These are phyloP conservation scores for Anthoptus insignis DNA, from an alignment of 2,888 invertebrate genomes.

Conservation along the genomic window DNA sequence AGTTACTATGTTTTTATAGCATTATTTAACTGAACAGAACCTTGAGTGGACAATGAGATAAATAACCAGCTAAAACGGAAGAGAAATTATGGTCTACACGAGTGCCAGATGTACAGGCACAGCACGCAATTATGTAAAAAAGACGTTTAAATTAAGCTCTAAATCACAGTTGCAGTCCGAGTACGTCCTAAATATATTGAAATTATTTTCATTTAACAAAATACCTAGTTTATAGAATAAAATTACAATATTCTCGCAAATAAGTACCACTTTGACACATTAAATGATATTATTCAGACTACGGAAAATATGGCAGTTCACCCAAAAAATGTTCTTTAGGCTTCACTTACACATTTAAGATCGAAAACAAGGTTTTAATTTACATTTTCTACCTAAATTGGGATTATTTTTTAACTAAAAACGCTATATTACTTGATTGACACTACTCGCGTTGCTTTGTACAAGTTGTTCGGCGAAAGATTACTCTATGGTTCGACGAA, in stretches of 20 bases:
- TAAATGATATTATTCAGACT: constrained; percentile 58
- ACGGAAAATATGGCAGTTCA: not conserved
- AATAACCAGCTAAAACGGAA: constrained; percentile 55
- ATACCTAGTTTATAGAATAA: constrained; percentile 62
- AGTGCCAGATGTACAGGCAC: constrained; percentile 71
- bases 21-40: not conserved
- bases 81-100: constrained; percentile 51
- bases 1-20: not conserved
- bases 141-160: not conserved
- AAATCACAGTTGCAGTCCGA: constrained; percentile 32
- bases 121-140: not conserved
- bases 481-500: constrained; percentile 35
- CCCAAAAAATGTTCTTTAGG: not conserved
- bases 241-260: constrained; percentile 69
- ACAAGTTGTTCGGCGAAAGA: constrained; percentile 46
- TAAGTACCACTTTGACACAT: constrained; percentile 77
- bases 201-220: constrained; percentile 51
- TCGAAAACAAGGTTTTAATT: constrained; percentile 43
- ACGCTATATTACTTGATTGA: constrained; percentile 72
- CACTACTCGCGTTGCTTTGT: constrained; percentile 84
- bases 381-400: constrained; percentile 65
- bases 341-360: constrained; percentile 55
- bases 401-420: constrained; percentile 68
- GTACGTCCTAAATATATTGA: constrained; percentile 46
- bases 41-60: constrained; percentile 6